phyloP scores from a whole-genome alignment of 2,888 invertebrate species.

The Andrena fulva region DNA sequence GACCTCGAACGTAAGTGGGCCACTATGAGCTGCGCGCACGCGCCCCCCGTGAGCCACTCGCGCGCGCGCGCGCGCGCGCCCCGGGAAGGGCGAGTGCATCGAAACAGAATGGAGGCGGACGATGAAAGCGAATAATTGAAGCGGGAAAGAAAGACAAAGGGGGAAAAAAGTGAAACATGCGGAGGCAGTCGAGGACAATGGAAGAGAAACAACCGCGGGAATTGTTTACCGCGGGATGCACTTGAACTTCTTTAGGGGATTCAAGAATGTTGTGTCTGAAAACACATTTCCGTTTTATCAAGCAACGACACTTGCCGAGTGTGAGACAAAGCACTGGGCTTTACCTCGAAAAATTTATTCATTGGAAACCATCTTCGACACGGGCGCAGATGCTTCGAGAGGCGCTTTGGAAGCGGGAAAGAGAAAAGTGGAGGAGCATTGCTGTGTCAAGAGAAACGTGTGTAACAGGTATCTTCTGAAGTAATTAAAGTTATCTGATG shows the following conservation, averaged over 20 bases:
- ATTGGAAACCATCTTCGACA: not conserved
- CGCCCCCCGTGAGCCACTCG: conserved; percentile 38
- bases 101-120: conserved; percentile 16
- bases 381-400: not conserved
- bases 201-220: not conserved
- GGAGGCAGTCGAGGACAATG: conserved; percentile 23
- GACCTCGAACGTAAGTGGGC: conserved; percentile 60
- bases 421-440: not conserved
- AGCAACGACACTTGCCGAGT: conserved; percentile 1
- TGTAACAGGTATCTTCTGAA: not conserved
- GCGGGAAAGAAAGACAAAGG: conserved; percentile 10
- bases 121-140: conserved; percentile 50
- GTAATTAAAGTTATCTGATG: conserved; percentile 17
- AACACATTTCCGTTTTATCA: conserved; percentile 14
- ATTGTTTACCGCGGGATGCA: conserved; percentile 37
- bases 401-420: not conserved
- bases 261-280: conserved; percentile 39
- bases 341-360: not conserved
- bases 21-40: conserved; percentile 38
- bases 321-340: not conserved
- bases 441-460: not conserved
- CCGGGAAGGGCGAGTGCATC: conserved; percentile 35
- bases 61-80: conserved; percentile 22
- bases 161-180: not conserved
- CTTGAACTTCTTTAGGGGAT: conserved; percentile 30